Base-by-base conservation (phyloP, 2,888 invertebrate genomes). In the Campopleginae sp. region DNA sequence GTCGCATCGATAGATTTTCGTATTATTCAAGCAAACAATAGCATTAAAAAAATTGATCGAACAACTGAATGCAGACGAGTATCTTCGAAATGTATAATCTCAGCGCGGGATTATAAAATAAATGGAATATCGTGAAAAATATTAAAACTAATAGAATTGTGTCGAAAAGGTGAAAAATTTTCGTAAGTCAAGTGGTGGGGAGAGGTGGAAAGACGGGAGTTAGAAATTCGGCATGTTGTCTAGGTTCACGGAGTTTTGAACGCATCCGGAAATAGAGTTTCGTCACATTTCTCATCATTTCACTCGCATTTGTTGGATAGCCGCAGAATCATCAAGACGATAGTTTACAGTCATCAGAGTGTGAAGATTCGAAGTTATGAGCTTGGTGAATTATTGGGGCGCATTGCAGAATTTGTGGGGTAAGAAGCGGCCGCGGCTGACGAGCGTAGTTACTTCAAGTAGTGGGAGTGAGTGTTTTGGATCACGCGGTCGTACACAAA, bases 401-500 rank as follows among this genome's bases (percentile, higher is more conserved):
- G 86, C 86, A 19, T 83, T 86, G 46, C 68, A 86, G n/a, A 86
- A 86, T 65, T 83, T 86, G 70, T 86, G 86, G 86, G 58, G 80
- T 17, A 86, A 86, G 72, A 77, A 82, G 48, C 76, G 76, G 19
- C 33, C 46, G 54, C 80, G 82, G 31, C 42, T 86, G 86, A 86
- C 79, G 82, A 68, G 68, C 86, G 87, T 86, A 87, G 87, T 87
- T 12, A 27, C 38, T 31, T 42, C 61, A 42, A 33, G 65, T 33
- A 63, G 84, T 85, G 87, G 89, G 78, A 88, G 88, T 87, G 85
- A 81, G 82, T 87, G 88, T 87, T 90, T 91, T 89, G 90, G 90
- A 88, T 90, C 88, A 91, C 90, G 90, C 88, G 88, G 91, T 90
- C 84, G 87, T 89, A 91, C 90, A 92, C 88, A 92, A 91, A 91